These are phyloP conservation scores for Glomeris maerens DNA, from an alignment of 1,140 invertebrate genomes.

Conservation along the genomic window DNA sequence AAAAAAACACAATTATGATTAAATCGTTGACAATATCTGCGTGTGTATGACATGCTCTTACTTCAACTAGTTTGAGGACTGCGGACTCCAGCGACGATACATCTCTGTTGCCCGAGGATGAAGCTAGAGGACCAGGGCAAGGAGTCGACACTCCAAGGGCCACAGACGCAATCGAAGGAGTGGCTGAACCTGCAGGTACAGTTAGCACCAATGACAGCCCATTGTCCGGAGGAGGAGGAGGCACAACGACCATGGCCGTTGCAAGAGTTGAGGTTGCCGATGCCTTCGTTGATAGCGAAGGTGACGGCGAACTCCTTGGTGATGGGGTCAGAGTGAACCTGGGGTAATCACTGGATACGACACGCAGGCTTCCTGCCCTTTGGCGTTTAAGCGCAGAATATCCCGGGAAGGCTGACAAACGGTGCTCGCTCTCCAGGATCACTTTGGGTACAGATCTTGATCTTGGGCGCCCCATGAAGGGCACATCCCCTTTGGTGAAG, in stretches of 20 bases:
- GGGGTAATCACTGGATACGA: too few species aligned
- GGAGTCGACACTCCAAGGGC: too few species aligned
- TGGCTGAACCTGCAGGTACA: too few species aligned
- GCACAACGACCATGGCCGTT: conserved; percentile 4
- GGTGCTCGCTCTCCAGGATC: conserved; percentile 33
- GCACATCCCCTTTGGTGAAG: conserved; percentile 17
- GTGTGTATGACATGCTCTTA: neutral
- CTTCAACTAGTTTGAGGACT: conserved; percentile 4
- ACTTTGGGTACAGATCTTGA: conserved; percentile 39
- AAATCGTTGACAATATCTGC: too few species aligned
- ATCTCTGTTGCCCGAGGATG: neutral
- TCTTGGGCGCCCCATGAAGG: conserved; percentile 26
- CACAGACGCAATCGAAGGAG: too few species aligned
- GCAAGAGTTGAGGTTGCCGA: conserved; percentile 26
- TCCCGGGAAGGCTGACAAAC: too few species aligned
- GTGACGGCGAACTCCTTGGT: neutral
- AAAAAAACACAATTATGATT: too few species aligned
- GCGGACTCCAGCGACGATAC: neutral
- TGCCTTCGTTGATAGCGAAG: conserved; percentile 18
- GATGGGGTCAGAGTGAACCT: too few species aligned
- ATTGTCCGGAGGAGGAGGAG: neutral
- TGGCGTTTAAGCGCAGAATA: too few species aligned
- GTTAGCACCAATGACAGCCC: too few species aligned
- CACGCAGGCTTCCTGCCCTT: too few species aligned
- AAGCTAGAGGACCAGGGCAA: too few species aligned